These are phyloP conservation scores for Acrocephalus arundinaceus DNA, from an alignment of 2,113 vertebrate species.

Conservation along the genomic window DNA sequence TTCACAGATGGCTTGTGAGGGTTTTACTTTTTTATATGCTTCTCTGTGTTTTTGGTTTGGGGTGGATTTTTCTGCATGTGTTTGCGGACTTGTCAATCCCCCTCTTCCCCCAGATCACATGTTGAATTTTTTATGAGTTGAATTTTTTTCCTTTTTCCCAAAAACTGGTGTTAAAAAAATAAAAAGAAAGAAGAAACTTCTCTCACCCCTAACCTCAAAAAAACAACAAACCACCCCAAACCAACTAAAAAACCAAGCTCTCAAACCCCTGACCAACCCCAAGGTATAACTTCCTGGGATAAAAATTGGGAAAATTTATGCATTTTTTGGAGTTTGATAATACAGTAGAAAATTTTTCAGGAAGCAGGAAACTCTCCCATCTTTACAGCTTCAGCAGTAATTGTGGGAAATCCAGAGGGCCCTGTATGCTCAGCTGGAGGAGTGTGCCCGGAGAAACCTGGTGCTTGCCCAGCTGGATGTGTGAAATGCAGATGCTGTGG, in stretches of 20 bases:
- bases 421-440: rapidly evolving
- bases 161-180: background rate
- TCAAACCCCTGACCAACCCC: background rate
- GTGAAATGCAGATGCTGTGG: background rate
- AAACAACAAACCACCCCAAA: background rate
- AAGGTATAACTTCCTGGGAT: background rate
- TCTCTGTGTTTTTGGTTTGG: constrained; percentile 24
- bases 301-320: background rate
- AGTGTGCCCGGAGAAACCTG: background rate
- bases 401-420: background rate
- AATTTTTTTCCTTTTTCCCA: background rate
- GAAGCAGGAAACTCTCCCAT: background rate
- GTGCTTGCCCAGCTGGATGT: background rate
- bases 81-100: constrained; percentile 55
- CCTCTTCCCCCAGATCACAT: background rate
- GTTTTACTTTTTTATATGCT: constrained; percentile 28
- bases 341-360: background rate
- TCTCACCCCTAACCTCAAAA: background rate
- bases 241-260: background rate
- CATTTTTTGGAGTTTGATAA: background rate
- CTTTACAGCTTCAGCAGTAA: background rate
- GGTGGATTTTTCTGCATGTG: constrained; percentile 1
- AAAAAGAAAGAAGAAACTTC: background rate
- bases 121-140: background rate
- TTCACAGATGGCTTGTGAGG: constrained; percentile 60